Evolutionary conservation across 2,113 vertebrate genomes (phyloP).

Genomic region (Tragulus kanchil): DNA sequence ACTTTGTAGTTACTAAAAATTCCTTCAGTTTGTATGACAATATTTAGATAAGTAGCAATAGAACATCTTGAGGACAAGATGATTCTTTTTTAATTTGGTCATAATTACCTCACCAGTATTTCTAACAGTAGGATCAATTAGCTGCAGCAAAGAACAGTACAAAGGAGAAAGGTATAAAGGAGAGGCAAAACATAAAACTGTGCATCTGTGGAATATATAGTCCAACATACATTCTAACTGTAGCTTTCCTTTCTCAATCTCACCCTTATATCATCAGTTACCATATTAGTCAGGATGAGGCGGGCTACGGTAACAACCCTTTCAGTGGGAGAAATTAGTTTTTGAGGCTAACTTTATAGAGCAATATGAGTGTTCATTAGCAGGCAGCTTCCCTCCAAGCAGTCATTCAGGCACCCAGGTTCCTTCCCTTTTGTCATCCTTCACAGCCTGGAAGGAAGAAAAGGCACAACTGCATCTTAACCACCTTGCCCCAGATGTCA

Average conservation of each 20-base stretch:
- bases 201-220: background rate
- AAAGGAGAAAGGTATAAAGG: background rate
- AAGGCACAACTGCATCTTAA: background rate
- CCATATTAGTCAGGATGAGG: background rate
- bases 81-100: background rate
- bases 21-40: constrained; percentile 4
- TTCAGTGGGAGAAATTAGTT: background rate
- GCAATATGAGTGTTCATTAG: background rate
- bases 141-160: background rate
- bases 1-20: background rate
- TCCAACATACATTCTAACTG: background rate
- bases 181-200: background rate
- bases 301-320: background rate
- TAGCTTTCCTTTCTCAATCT: background rate
- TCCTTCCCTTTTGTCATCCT: background rate
- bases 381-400: background rate
- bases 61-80: background rate
- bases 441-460: background rate
- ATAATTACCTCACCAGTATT: background rate
- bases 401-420: background rate
- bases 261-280: background rate
- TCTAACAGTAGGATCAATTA: background rate
- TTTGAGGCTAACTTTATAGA: background rate
- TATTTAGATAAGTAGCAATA: background rate
- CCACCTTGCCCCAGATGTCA: background rate